Evolutionary conservation across 2,888 invertebrate genomes (phyloP).

Genomic region (Noctua pronuba): DNA sequence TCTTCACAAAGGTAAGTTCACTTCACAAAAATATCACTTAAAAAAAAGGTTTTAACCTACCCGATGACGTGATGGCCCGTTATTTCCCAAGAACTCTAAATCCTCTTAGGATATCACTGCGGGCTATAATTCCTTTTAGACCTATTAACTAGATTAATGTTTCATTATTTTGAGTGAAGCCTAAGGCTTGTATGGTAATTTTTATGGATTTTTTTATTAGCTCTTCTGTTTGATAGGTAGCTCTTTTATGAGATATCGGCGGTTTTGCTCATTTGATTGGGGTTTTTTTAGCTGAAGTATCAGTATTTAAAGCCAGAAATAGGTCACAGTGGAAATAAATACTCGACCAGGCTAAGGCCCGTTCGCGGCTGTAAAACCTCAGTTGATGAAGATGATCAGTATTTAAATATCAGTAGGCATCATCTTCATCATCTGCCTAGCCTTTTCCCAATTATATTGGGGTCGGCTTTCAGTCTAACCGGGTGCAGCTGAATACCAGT

Average conservation of each 20-base stretch:
- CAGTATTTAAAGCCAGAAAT: neutral
- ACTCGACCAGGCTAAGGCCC: neutral
- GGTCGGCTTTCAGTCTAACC: too few species aligned
- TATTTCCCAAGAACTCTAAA: constrained; percentile 55
- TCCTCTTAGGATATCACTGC: constrained; percentile 59
- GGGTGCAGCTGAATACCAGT: too few species aligned
- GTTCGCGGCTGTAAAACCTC: neutral
- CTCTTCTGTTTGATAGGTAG: constrained; percentile 19
- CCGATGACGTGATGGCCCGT: constrained; percentile 27
- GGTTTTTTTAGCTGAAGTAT: neutral
- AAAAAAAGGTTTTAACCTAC: constrained; percentile 20
- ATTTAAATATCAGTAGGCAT: too few species aligned
- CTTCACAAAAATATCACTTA: neutral
- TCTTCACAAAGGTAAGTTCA: constrained; percentile 68
- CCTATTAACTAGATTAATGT: constrained; percentile 69
- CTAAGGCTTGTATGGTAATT: constrained; percentile 52
- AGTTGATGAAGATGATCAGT: neutral
- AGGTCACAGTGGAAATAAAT: neutral
- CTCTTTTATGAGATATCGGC: constrained; percentile 45
- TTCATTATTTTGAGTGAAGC: constrained; percentile 70
- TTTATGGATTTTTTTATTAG: constrained; percentile 58
- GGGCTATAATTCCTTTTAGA: constrained; percentile 55
- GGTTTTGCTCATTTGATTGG: constrained; percentile 32
- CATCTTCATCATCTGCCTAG: too few species aligned
- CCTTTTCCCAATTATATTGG: too few species aligned